phyloP scores from a whole-genome alignment of 2,888 invertebrate species.

The Drosophila tripunctata region DNA sequence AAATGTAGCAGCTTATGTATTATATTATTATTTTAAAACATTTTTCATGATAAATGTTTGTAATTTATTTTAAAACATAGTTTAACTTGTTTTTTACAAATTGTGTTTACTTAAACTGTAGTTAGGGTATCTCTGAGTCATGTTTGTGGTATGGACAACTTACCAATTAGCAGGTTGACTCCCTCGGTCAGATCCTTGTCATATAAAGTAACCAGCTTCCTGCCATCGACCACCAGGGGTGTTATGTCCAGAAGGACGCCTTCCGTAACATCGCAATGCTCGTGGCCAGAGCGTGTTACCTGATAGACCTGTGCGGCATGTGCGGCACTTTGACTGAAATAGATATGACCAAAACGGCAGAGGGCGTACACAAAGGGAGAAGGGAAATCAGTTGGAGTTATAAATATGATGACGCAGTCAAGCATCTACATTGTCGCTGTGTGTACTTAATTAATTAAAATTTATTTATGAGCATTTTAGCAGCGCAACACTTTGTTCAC shows the following conservation, averaged over 20 bases:
- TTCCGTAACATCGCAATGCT: constrained; percentile 89
- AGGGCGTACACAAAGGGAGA: too few relatives aligned
- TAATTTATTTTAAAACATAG: too few relatives aligned
- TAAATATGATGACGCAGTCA: constrained; percentile 59
- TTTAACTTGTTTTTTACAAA: too few relatives aligned
- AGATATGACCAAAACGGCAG: neutral
- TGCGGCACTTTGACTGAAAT: constrained; percentile 80
- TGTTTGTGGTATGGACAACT: constrained; percentile 68
- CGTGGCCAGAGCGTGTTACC: constrained; percentile 89
- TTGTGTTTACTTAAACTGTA: too few relatives aligned
- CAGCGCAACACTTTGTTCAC: constrained; percentile 41
- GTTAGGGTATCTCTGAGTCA: neutral
- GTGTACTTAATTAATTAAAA: constrained; percentile 73
- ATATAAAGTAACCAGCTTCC: constrained; percentile 89
- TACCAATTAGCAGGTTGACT: constrained; percentile 90
- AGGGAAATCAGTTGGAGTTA: constrained; percentile 27
- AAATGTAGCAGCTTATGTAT: too few relatives aligned
- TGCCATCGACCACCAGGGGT: constrained; percentile 88
- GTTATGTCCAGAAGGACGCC: constrained; percentile 89
- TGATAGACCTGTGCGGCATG: constrained; percentile 88
- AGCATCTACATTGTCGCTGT: constrained; percentile 30
- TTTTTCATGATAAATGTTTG: too few relatives aligned
- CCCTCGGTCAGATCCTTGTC: constrained; percentile 90
- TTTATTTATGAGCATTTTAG: constrained; percentile 72
- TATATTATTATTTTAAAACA: neutral